Base-by-base conservation (phyloP, 2,797 vertebrate genomes). In the Octomys mimax region DNA sequence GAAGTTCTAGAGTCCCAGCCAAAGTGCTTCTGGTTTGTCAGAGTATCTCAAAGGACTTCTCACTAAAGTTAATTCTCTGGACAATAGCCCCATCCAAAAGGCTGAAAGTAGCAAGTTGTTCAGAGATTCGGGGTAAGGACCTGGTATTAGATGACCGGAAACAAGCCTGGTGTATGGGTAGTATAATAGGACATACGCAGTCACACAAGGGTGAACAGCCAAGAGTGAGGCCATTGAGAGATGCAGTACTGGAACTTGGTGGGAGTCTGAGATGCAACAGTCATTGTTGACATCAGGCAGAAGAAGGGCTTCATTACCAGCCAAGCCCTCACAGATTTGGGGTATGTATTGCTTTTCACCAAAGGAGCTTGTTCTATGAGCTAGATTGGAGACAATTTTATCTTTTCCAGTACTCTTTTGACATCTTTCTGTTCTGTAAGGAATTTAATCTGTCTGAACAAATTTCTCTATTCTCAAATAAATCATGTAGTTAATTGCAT, bases 381-480 rank as follows among this genome's bases (percentile, higher is more conserved):
- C 42, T 91, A 3, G 5, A 80, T 54, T 75, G 78, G 78, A 95
- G 46, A 61, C 5, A 64, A 46, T 62, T 94, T 82, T 95, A 33
- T 87, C 88, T 83, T 87, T 79, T 62, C 61, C 24, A 70, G 18
- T 54, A 73, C 33, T 92, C 62, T 90, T 93, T 81, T 84, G 71
- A 16, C 64, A 59, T 88, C 8, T 77, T 89, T 26, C 46, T 84
- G 46, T 92, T 85, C 71, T 6, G 14, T 18, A 85, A 71, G n/a
- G 14, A 18, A 61, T 46, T 77, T 66, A 73, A 83, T 71, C 71
- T 80, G 12, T 89, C 49, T 91, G 59, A 62, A 94, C 28, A 91
- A 92, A 94, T 90, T 87, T 84, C 6, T 88, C 59, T 90, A 33
- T 78, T 93, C 46, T 91, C 42, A 85, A 89, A 68, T 79, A 91